Evolutionary conservation across 2,888 invertebrate genomes (phyloP).

Genomic region (Tachina fera): DNA sequence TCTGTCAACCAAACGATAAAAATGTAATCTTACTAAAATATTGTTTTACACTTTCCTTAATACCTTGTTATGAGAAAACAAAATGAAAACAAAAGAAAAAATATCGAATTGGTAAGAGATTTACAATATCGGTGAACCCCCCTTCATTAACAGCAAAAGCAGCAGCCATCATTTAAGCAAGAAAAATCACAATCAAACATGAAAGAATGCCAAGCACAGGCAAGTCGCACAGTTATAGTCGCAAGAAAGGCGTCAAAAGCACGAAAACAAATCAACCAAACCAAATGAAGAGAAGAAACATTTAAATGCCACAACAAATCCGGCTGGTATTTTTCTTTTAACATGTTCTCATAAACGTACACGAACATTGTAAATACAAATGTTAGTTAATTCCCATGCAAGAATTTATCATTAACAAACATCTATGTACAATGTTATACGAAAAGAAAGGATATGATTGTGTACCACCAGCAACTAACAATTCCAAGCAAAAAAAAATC

Average conservation of each 20-base stretch:
- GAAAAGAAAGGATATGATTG: slow-evolving; percentile 12
- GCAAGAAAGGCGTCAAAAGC: slow-evolving; percentile 53
- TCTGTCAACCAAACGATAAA: slow-evolving; percentile 80
- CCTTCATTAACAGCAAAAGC: slow-evolving; percentile 57
- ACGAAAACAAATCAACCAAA: slow-evolving; percentile 71
- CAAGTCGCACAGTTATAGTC: slow-evolving; percentile 3
- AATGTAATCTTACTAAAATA: slow-evolving; percentile 79
- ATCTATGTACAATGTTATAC: slow-evolving; percentile 59
- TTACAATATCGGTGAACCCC: slow-evolving; percentile 62
- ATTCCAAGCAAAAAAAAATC: slow-evolving; percentile 3
- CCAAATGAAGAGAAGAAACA: slow-evolving; percentile 83
- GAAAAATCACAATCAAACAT: slow-evolving; percentile 44
- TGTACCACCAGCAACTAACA: slow-evolving; percentile 41
- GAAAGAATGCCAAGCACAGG: slow-evolving; percentile 51
- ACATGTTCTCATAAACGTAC: slow-evolving; percentile 52
- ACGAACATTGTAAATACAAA: slow-evolving; percentile 12
- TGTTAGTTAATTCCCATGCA: slow-evolving; percentile 10
- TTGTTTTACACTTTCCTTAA: slow-evolving; percentile 41
- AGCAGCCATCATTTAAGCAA: slow-evolving; percentile 51
- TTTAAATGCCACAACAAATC: slow-evolving; percentile 82
- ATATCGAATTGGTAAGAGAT: slow-evolving; percentile 12
- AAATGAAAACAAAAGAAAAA: slow-evolving; percentile 59
- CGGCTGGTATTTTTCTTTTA: slow-evolving; percentile 68
- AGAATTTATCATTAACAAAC: slow-evolving; percentile 65
- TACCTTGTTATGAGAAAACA: slow-evolving; percentile 23